phyloP scores from a whole-genome alignment of 1,140 invertebrate species.

The Cydia splendana region DNA sequence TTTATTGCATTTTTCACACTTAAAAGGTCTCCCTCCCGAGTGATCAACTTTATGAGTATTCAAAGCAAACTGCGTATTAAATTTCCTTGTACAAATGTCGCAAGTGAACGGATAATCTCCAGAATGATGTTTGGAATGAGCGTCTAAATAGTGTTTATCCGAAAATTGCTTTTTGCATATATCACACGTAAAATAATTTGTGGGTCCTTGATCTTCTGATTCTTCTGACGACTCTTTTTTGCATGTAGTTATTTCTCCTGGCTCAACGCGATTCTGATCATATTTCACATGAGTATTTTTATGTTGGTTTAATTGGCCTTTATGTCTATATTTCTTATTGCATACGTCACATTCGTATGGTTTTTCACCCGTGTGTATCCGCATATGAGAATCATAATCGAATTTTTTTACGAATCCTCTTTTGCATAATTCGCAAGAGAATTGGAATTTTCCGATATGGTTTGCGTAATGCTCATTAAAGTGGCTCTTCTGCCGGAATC shows the following conservation, averaged over 20 bases:
- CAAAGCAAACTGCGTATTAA: background rate
- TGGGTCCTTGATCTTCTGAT: background rate
- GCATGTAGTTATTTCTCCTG: conserved; percentile 5
- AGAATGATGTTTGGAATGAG: background rate
- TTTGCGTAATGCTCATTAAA: background rate
- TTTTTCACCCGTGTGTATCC: background rate
- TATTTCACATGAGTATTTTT: background rate
- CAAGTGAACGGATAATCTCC: background rate
- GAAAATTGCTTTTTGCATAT: conserved; percentile 2
- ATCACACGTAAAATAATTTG: background rate
- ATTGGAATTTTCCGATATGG: background rate
- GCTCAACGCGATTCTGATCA: background rate
- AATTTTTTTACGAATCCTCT: background rate
- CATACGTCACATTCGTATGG: background rate
- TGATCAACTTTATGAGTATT: background rate
- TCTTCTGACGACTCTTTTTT: background rate
- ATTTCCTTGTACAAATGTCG: background rate
- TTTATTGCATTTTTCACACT: background rate
- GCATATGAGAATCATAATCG: background rate
- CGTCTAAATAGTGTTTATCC: background rate
- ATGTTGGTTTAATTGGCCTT: background rate
- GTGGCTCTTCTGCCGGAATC: background rate
- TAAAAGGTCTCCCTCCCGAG: background rate
- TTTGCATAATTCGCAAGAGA: background rate
- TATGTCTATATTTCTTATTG: background rate